Evolutionary conservation across 2,888 invertebrate genomes (phyloP).

Genomic region (Synergus japonicus): DNA sequence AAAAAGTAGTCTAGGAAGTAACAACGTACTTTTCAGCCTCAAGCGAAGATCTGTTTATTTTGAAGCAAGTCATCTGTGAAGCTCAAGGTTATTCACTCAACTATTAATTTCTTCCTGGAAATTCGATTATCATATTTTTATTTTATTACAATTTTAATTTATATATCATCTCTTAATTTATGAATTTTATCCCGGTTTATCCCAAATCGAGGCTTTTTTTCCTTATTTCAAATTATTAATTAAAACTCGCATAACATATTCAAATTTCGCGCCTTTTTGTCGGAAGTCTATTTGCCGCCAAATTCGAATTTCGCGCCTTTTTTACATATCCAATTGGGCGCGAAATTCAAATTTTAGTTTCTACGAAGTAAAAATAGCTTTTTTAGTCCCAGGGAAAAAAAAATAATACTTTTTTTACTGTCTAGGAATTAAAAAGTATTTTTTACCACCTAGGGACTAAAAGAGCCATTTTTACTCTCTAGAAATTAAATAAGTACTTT

Average conservation of each 20-base stretch:
- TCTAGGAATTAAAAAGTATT: too few relatives aligned
- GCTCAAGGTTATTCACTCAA: constrained; percentile 20
- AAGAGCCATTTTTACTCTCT: too few relatives aligned
- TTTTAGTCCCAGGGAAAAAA: too few relatives aligned
- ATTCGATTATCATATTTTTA: not conserved
- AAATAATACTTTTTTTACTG: too few relatives aligned
- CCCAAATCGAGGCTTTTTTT: not conserved
- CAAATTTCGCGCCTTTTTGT: not conserved
- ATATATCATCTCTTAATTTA: not conserved
- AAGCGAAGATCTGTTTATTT: not conserved
- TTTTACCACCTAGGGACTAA: too few relatives aligned
- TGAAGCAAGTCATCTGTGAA: constrained; percentile 15
- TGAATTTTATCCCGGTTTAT: not conserved
- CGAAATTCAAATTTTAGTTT: not conserved
- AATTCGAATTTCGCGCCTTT: not conserved
- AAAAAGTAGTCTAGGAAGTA: too few relatives aligned
- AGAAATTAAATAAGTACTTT: too few relatives aligned
- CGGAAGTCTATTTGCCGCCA: not conserved
- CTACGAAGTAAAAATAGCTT: too few relatives aligned
- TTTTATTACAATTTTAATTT: not conserved
- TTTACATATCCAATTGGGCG: not conserved
- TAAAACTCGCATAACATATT: not conserved
- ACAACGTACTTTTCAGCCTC: too few relatives aligned
- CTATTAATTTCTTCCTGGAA: constrained; percentile 2
- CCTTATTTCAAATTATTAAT: too few relatives aligned